phyloP scores from a whole-genome alignment of 2,888 invertebrate species.

The Acrocyrtus sp. region DNA sequence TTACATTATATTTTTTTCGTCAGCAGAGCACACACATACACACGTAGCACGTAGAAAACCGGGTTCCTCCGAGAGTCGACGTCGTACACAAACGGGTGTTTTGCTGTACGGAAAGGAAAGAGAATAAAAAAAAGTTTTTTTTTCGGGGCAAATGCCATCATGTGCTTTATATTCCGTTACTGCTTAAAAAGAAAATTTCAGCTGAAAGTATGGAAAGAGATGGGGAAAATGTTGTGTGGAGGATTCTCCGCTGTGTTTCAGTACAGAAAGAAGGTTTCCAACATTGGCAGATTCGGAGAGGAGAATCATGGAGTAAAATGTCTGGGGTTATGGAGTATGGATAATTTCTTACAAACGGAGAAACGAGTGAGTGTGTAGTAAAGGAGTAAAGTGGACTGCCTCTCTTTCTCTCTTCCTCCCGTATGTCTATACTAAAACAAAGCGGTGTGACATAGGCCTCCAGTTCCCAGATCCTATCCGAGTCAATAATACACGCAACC shows the following conservation, averaged over 20 bases:
- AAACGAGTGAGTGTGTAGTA: neutral
- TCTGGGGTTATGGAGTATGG: too few relatives aligned
- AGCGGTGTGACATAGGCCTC: slow-evolving; percentile 47
- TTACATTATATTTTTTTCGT: too few relatives aligned
- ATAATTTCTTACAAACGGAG: too few relatives aligned
- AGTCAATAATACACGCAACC: slow-evolving; percentile 53
- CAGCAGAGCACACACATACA: too few relatives aligned
- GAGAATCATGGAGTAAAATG: too few relatives aligned
- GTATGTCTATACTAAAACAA: slow-evolving; percentile 52
- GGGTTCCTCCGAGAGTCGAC: slow-evolving; percentile 19
- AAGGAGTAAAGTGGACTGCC: neutral
- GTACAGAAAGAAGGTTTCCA: neutral
- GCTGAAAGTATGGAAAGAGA: too few relatives aligned
- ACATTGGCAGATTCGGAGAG: too few relatives aligned
- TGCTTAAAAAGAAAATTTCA: too few relatives aligned
- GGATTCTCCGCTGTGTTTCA: neutral
- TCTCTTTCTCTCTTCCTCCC: neutral
- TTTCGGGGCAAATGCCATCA: neutral
- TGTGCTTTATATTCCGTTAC: too few relatives aligned
- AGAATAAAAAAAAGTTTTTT: too few relatives aligned
- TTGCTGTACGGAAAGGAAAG: neutral
- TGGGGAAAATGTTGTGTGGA: neutral
- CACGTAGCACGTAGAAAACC: slow-evolving; percentile 32
- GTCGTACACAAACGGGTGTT: neutral
- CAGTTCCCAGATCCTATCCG: slow-evolving; percentile 53